Conservation (phyloP, 1,140 invertebrate species). For the Andrena cerasifolii region DNA sequence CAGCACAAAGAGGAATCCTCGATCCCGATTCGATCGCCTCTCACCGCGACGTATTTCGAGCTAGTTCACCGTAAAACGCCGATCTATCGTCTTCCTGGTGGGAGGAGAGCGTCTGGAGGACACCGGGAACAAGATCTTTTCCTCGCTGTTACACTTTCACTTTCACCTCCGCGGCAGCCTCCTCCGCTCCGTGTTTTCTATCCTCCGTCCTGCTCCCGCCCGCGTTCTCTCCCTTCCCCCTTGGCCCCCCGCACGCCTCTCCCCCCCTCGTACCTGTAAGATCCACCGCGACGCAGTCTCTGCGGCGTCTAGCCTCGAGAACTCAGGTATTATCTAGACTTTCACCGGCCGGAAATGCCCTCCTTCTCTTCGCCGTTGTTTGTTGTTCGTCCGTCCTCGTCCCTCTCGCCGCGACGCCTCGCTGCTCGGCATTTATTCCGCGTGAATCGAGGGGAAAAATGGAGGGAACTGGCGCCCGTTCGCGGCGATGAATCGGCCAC, state of each 20-base stretch:
- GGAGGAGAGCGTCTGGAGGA: slow-evolving; percentile 54
- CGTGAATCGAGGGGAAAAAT: neutral
- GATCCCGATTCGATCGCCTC: slow-evolving; percentile 46
- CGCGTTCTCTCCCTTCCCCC: neutral
- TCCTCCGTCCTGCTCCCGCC: slow-evolving; percentile 7
- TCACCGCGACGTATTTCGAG: slow-evolving; percentile 24
- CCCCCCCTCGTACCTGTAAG: slow-evolving; percentile 33
- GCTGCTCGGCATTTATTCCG: neutral
- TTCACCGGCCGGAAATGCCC: slow-evolving; percentile 64
- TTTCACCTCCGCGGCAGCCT: slow-evolving; percentile 58
- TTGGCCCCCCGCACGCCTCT: neutral
- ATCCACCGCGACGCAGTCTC: slow-evolving; percentile 69
- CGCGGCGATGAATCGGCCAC: too few species aligned
- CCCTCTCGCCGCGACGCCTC: neutral
- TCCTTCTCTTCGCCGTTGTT: slow-evolving; percentile 61
- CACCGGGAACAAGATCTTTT: slow-evolving; percentile 61
- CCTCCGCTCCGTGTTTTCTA: slow-evolving; percentile 55
- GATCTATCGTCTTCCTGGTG: slow-evolving; percentile 38
- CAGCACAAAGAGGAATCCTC: slow-evolving; percentile 21
- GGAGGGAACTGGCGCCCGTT: neutral
- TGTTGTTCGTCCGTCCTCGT: slow-evolving; percentile 51
- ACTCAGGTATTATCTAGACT: slow-evolving; percentile 66
- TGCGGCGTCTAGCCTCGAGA: slow-evolving; percentile 60
- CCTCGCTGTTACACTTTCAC: slow-evolving; percentile 68
- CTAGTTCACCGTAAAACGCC: slow-evolving; percentile 38